A percentile compares a stretch with the other conserved stretches of the same genome.
Evolutionary conservation across 2,797 vertebrate genomes (phyloP).

Genomic region (Fundulus diaphanus): DNA sequence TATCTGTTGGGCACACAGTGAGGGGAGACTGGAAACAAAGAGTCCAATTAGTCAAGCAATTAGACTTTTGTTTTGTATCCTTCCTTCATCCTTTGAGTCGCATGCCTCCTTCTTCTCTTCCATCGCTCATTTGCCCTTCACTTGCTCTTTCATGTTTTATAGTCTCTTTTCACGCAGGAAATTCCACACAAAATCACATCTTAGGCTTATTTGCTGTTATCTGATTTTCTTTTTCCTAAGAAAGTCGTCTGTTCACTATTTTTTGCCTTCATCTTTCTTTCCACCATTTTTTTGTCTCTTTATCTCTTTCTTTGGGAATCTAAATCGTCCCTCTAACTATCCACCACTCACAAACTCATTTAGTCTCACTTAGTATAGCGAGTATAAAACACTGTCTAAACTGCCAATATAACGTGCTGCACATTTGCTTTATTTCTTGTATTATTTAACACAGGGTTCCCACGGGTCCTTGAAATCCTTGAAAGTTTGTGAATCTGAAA

Average conservation of each 20-base stretch:
- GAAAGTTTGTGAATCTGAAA: no score
- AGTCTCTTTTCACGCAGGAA: slow-evolving; percentile 13
- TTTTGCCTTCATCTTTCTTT: slow-evolving; percentile 54
- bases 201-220: slow-evolving; percentile 47
- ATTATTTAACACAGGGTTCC: no score
- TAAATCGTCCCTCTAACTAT: slow-evolving; percentile 56
- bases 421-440: not conserved
- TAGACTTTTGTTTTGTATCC: slow-evolving; percentile 71
- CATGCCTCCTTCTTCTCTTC: slow-evolving; percentile 56
- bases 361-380: not conserved
- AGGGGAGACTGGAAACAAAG: slow-evolving; percentile 72
- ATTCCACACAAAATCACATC: slow-evolving; percentile 35
- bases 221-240: slow-evolving; percentile 41
- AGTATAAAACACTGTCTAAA: slow-evolving; percentile 4
- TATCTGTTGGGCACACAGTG: slow-evolving; percentile 60
- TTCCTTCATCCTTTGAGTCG: slow-evolving; percentile 63
- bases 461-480: no score
- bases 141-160: slow-evolving; percentile 45
- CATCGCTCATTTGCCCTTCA: slow-evolving; percentile 67
- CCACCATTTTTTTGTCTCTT: slow-evolving; percentile 32
- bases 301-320: slow-evolving; percentile 43
- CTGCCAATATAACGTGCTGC: not conserved
- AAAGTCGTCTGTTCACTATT: slow-evolving; percentile 58
- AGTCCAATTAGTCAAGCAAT: slow-evolving; percentile 81
- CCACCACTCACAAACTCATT: slow-evolving; percentile 1